phyloP scores from a whole-genome alignment of 37 sponge, comb jelly and placozoan species.

The Agelas oroides region DNA sequence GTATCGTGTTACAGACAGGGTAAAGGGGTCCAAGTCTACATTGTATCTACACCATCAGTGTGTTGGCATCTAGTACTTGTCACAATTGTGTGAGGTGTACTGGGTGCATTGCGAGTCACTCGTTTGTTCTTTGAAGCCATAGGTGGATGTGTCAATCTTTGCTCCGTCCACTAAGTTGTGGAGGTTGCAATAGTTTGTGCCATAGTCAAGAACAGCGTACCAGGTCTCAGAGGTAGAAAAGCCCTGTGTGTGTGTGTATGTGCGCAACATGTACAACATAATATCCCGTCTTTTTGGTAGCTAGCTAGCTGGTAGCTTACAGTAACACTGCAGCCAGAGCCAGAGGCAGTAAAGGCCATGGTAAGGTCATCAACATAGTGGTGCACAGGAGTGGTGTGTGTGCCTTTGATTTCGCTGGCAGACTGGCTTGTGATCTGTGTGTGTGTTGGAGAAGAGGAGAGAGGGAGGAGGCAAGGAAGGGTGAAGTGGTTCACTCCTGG shows the following conservation, averaged over 20 bases:
- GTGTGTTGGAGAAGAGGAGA: too few species aligned
- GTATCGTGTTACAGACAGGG: too few species aligned
- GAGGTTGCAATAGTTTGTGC: constrained; percentile 92
- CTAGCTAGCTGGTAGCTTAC: constrained; percentile 26
- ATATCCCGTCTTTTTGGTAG: background rate
- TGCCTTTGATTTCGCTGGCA: constrained; percentile 53
- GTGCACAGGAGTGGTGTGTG: constrained; percentile 78
- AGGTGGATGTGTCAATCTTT: constrained; percentile 30
- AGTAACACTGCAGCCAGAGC: constrained; percentile 32
- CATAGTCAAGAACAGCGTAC: constrained; percentile 83
- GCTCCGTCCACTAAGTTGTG: constrained; percentile 77
- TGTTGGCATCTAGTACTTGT: constrained; percentile 44
- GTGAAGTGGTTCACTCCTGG: too few species aligned
- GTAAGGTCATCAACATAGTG: constrained; percentile 79
- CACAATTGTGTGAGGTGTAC: constrained; percentile 71
- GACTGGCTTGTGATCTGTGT: background rate
- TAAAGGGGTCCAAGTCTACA: too few species aligned
- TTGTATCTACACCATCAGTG: too few species aligned
- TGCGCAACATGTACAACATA: background rate
- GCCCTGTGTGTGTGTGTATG: constrained; percentile 38
- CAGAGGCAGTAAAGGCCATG: constrained; percentile 24
- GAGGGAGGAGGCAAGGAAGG: too few species aligned
- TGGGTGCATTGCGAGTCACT: constrained; percentile 72
- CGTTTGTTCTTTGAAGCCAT: constrained; percentile 75
- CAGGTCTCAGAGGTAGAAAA: constrained; percentile 80